A percentile compares a stretch with the other conserved stretches of the same genome.
phyloP scores from a whole-genome alignment of 2,888 invertebrate species.

The Ptychoptera albimana region DNA sequence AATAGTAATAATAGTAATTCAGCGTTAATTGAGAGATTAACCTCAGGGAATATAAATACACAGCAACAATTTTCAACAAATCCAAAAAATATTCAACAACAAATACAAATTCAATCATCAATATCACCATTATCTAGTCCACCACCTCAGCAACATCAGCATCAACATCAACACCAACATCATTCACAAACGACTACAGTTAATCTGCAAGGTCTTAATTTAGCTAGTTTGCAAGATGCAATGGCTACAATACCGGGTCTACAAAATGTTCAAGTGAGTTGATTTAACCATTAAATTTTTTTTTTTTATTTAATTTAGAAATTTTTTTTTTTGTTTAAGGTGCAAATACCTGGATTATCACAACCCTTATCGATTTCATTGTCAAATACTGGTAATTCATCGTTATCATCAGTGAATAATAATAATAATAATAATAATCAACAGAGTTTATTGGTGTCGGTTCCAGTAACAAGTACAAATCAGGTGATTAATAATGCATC shows the following conservation, averaged over 20 bases:
- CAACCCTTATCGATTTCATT: slow-evolving; percentile 69
- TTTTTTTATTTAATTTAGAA: background rate
- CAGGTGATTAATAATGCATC: slow-evolving; percentile 20
- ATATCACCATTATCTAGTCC: slow-evolving; percentile 45
- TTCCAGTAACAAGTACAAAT: slow-evolving; percentile 35
- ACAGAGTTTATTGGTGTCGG: slow-evolving; percentile 48
- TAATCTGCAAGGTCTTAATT: slow-evolving; percentile 53
- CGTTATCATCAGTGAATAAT: slow-evolving; percentile 25
- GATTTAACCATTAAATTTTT: background rate
- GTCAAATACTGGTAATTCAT: slow-evolving; percentile 40
- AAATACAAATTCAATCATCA: slow-evolving; percentile 21
- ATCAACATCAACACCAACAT: slow-evolving; percentile 19
- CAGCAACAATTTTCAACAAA: slow-evolving; percentile 7
- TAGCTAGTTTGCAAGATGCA: slow-evolving; percentile 47
- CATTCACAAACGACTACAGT: slow-evolving; percentile 32
- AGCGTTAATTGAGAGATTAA: background rate
- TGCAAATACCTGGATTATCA: slow-evolving; percentile 71
- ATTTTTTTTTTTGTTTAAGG: slow-evolving; percentile 21
- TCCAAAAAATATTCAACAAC: slow-evolving; percentile 10
- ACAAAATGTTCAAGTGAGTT: slow-evolving; percentile 53
- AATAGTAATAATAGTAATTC: background rate
- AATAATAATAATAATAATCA: slow-evolving; percentile 18
- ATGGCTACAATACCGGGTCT: slow-evolving; percentile 42
- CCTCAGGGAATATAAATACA: background rate
- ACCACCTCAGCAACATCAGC: slow-evolving; percentile 29